Base-by-base conservation (phyloP, 2,113 vertebrate species). In the Chloebia gouldiae region DNA sequence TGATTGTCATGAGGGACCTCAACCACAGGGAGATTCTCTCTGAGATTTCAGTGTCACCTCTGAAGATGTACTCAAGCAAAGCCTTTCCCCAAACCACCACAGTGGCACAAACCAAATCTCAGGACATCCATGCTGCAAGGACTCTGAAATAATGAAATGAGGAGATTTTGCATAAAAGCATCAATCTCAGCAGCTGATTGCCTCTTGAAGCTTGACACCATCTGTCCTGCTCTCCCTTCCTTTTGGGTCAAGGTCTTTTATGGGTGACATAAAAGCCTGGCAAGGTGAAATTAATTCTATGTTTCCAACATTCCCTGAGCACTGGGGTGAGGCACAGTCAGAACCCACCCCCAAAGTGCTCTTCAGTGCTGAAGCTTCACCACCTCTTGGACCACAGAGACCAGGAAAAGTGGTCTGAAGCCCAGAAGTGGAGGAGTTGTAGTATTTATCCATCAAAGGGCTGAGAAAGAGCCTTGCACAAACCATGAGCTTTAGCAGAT, bases 161-260 rank as follows among this genome's bases (percentile, higher is more conserved):
- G 14, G 10, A 40, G 9, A 37, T 60, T 69, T 78, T 49, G 44
- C 10, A 56, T 65, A 15, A 88, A 24, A 82, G 5, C 47, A 53
- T 44, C 80, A 49, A 12, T 16, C 39, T 50, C 50, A 50, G 40
- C 30, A 39, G 21, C 35, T 64, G 15, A 33, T 25, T 61, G 30
- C 23, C 30, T 73, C 27, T 9, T 10, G 7, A 51, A 42, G 22
- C 5, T 61, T 39, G 59, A 11, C n/a, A 15, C 22, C 40, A 30
- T 13, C 25, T 15, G 22, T 24, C 42, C 79, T 57, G 27, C 33
- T 25, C 20, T 42, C 49, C 16, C 9, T 18, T 51, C 23, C 28
- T 72, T 40, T 49, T 0, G 0, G 6, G 37, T 31, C 63, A 27
- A 27, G 25, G 21, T 42, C 3, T 57, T 60, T 28, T 3, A 20